These are phyloP conservation scores for Pseudococcus viburni DNA, from an alignment of 2,888 invertebrate species.

Conservation along the genomic window DNA sequence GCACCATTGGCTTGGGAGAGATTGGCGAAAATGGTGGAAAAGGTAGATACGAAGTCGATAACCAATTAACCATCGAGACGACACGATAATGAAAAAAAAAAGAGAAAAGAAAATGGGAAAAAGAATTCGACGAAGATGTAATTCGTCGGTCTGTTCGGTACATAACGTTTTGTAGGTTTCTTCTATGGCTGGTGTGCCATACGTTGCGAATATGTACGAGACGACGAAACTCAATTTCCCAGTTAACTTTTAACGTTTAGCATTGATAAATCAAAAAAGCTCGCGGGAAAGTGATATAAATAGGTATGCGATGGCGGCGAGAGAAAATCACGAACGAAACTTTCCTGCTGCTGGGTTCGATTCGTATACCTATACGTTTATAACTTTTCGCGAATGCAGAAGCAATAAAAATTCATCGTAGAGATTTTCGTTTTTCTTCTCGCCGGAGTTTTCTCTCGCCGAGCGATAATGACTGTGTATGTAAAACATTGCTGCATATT, in stretches of 20 bases:
- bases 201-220: no score
- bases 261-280: neutral
- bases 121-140: neutral
- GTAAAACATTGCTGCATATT: slow-evolving; percentile 12
- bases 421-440: neutral
- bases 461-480: slow-evolving; percentile 25
- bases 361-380: neutral
- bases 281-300: neutral
- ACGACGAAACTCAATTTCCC: neutral
- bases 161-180: neutral
- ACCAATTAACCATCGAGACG: slow-evolving; percentile 26
- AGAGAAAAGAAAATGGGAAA: neutral
- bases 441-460: neutral
- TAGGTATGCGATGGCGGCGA: neutral
- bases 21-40: neutral
- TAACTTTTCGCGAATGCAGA: neutral
- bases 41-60: neutral
- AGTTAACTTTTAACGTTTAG: slow-evolving; percentile 6
- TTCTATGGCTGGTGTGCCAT: no score
- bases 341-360: neutral
- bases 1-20: neutral
- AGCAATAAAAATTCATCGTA: slow-evolving; percentile 9
- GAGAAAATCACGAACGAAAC: neutral
- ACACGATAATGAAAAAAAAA: neutral
- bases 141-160: neutral